Evolutionary conservation across 2,888 invertebrate genomes (phyloP).

Genomic region (Scotopteryx bipunctaria): DNA sequence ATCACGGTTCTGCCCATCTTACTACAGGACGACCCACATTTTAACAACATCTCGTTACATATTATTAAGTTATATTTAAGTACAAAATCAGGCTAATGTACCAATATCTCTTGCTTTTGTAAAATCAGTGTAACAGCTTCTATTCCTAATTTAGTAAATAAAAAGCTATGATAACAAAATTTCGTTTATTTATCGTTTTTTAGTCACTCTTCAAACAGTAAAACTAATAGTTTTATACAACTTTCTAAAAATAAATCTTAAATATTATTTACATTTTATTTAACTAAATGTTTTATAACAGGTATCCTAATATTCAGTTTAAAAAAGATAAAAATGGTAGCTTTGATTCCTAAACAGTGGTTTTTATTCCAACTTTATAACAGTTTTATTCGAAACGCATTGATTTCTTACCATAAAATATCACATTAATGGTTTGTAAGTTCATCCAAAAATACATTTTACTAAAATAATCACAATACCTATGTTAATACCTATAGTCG

Average conservation of each 20-base stretch:
- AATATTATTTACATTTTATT: neutral
- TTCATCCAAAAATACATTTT: conserved; percentile 7
- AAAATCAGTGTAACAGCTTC: too few relatives aligned
- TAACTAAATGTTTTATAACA: neutral
- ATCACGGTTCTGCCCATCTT: too few relatives aligned
- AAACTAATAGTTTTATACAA: too few relatives aligned
- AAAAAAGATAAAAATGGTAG: conserved; percentile 9
- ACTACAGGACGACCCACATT: too few relatives aligned
- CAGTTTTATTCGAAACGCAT: neutral
- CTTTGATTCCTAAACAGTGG: conserved; percentile 14
- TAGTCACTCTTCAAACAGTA: too few relatives aligned
- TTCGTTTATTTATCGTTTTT: conserved; percentile 3
- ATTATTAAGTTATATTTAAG: too few relatives aligned
- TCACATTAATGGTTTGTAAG: conserved; percentile 7
- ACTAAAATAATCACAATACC: conserved; percentile 15
- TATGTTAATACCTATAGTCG: neutral
- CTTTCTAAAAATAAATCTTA: too few relatives aligned
- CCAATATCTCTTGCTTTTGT: too few relatives aligned
- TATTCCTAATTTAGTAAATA: conserved; percentile 1
- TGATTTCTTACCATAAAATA: conserved; percentile 1
- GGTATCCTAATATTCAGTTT: neutral
- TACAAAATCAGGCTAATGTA: too few relatives aligned
- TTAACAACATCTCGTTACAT: too few relatives aligned
- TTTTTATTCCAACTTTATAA: conserved; percentile 6
- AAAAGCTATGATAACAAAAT: neutral